Percentiles rank a stretch among this genome's conserved stretches.
phyloP scores from a whole-genome alignment of 1,140 invertebrate species.

The Bombus sibiricus region DNA sequence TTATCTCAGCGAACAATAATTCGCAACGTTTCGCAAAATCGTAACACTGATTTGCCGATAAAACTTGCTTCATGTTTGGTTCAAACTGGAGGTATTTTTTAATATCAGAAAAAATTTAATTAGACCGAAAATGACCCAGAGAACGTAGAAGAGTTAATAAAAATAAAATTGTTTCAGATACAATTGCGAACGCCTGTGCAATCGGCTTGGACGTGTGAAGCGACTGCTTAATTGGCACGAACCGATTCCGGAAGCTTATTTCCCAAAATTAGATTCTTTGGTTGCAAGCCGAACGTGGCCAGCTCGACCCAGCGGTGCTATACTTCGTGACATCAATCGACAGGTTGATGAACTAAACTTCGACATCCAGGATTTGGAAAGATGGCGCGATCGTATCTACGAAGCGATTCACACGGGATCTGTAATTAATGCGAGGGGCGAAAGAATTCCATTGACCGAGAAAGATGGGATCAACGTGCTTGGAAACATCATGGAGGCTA shows the following conservation, averaged over 20 bases:
- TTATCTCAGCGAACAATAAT: too few relatives aligned
- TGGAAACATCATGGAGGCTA: constrained; percentile 90
- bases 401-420: constrained; percentile 89
- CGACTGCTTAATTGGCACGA: constrained; percentile 85
- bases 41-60: too few relatives aligned
- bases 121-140: too few relatives aligned
- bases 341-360: constrained; percentile 86
- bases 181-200: constrained; percentile 87
- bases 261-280: constrained; percentile 88
- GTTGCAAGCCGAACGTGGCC: constrained; percentile 87
- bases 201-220: constrained; percentile 84
- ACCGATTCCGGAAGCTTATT: constrained; percentile 87
- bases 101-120: too few relatives aligned
- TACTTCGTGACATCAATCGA: constrained; percentile 86
- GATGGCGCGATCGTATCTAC: constrained; percentile 89
- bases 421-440: constrained; percentile 82
- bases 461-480: constrained; percentile 89
- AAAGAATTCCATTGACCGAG: constrained; percentile 85
- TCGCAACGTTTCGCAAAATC: too few relatives aligned
- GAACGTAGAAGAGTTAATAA: too few relatives aligned
- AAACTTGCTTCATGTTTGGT: too few relatives aligned
- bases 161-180: constrained; percentile 82
- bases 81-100: too few relatives aligned
- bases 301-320: constrained; percentile 84
- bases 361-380: constrained; percentile 88